Evolutionary conservation across 2,888 invertebrate species (phyloP).

Genomic region (Lasioglossum calceatum): DNA sequence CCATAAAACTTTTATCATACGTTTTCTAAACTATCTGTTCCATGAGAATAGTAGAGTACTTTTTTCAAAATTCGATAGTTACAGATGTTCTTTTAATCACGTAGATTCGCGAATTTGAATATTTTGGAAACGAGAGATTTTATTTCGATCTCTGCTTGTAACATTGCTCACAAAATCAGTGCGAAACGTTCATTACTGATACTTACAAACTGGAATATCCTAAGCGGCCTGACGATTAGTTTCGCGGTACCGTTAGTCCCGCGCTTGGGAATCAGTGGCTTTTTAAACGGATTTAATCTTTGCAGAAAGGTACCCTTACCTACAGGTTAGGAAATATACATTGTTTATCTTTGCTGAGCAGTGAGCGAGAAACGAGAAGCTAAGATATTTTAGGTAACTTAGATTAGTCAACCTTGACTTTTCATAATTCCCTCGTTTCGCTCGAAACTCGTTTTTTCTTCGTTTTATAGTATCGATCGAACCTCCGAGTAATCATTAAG

Average conservation of each 20-base stretch:
- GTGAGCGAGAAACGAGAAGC: background rate
- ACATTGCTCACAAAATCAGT: background rate
- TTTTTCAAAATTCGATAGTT: background rate
- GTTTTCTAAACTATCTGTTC: background rate
- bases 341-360: background rate
- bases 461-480: conserved; percentile 44
- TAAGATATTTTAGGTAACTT: background rate
- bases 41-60: too few species aligned
- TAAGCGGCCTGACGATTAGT: conserved; percentile 67
- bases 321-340: conserved; percentile 1
- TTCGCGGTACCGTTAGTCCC: background rate
- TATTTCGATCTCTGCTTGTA: background rate
- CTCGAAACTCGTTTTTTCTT: conserved; percentile 19
- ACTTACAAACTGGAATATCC: conserved; percentile 77
- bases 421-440: conserved; percentile 35
- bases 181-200: background rate
- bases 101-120: background rate
- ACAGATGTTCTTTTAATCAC: background rate
- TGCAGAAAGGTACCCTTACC: background rate
- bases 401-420: conserved; percentile 23
- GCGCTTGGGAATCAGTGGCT: too few species aligned
- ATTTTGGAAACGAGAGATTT: background rate
- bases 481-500: conserved; percentile 29
- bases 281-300: background rate
- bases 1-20: background rate